These are phyloP conservation scores for Neopipo cinnamomea DNA, from an alignment of 2,113 vertebrate genomes.

Conservation along the genomic window DNA sequence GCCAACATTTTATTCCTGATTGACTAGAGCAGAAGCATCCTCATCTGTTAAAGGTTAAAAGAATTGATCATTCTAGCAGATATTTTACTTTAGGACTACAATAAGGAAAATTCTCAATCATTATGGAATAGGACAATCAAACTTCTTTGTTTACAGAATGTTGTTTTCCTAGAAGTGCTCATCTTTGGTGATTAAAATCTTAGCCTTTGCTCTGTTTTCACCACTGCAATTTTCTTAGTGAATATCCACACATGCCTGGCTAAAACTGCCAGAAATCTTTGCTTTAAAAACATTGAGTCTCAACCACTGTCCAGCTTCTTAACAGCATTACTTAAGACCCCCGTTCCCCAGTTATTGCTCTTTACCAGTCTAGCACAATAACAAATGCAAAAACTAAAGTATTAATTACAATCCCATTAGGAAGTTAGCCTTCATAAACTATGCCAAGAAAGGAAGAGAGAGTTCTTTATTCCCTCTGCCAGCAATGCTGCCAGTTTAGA, in stretches of 20 bases:
- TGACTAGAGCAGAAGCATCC: background rate
- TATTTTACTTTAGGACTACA: background rate
- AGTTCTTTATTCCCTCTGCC: background rate
- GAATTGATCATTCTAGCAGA: background rate
- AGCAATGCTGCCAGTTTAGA: background rate
- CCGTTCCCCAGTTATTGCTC: background rate
- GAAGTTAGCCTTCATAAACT: background rate
- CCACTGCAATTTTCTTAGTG: background rate
- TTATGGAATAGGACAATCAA: background rate
- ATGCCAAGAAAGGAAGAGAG: background rate
- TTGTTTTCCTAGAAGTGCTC: background rate
- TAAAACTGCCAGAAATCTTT: background rate
- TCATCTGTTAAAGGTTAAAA: background rate
- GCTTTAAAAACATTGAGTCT: background rate
- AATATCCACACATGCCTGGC: background rate
- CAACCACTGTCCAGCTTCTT: background rate
- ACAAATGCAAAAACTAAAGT: background rate
- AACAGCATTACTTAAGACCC: background rate
- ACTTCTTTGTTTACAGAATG: background rate
- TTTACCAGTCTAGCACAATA: background rate
- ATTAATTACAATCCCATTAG: background rate
- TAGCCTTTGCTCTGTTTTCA: background rate
- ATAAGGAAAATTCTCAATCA: background rate
- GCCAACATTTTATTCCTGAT: background rate
- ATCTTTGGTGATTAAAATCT: background rate